These are phyloP conservation scores for Mamestra configurata DNA, from an alignment of 1,140 invertebrate genomes.

Conservation along the genomic window DNA sequence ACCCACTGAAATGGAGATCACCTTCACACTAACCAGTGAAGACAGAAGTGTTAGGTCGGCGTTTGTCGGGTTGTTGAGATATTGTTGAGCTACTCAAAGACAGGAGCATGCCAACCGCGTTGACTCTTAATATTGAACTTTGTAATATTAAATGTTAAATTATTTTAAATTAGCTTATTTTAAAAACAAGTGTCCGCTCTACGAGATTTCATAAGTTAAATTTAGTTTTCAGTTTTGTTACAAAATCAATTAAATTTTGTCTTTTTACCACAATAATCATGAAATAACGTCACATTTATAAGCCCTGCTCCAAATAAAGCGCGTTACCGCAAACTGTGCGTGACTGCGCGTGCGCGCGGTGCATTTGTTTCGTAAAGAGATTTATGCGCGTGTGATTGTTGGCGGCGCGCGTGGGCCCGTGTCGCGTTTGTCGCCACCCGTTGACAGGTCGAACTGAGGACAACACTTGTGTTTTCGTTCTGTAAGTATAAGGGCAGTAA, in stretches of 20 bases:
- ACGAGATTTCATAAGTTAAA: too few species aligned
- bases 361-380: conserved; percentile 11
- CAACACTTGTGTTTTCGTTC: too few species aligned
- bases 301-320: background rate
- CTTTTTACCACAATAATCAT: too few species aligned
- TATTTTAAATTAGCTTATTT: too few species aligned
- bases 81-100: too few species aligned
- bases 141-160: too few species aligned
- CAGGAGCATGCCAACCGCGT: too few species aligned
- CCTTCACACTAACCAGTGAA: background rate
- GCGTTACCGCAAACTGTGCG: background rate
- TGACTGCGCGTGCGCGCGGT: background rate
- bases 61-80: background rate
- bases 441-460: too few species aligned
- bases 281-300: background rate
- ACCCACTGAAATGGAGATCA: conserved; percentile 24
- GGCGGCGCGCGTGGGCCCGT: conserved; percentile 44
- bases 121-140: conserved; percentile 3
- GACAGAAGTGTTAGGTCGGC: background rate
- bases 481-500: too few species aligned
- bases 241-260: too few species aligned
- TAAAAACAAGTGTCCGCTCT: too few species aligned
- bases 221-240: too few species aligned
- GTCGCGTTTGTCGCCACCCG: conserved; percentile 44
- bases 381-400: conserved; percentile 36